Conservation (phyloP, 2,888 invertebrate genomes). For the Agelastica alni region DNA sequence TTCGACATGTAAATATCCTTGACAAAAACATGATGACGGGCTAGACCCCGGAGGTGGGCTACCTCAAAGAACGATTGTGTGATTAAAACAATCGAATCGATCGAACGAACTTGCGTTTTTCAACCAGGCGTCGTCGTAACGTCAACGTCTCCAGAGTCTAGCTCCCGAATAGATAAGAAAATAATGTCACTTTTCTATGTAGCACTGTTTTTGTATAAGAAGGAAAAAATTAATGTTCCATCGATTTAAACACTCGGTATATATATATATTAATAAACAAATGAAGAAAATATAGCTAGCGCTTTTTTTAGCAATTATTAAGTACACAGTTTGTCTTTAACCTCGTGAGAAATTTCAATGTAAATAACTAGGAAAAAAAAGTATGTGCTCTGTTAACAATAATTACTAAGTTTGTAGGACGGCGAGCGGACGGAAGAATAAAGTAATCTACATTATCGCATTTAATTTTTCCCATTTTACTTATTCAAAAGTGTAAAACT, state of each 20-base stretch:
- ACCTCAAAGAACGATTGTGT: too few species aligned
- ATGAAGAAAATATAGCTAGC: constrained; percentile 22
- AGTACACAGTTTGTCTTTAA: constrained; percentile 46
- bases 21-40: constrained; percentile 7
- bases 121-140: too few species aligned
- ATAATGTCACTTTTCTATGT: constrained; percentile 16
- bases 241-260: constrained; percentile 9
- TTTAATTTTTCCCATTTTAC: too few species aligned
- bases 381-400: constrained; percentile 44
- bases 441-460: too few species aligned
- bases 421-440: constrained; percentile 4
- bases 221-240: neutral
- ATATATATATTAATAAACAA: neutral
- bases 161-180: neutral
- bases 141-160: neutral
- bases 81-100: too few species aligned
- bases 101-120: too few species aligned
- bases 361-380: constrained; percentile 48
- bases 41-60: neutral
- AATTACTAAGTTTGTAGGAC: constrained; percentile 14
- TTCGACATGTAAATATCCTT: constrained; percentile 21
- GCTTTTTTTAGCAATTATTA: constrained; percentile 42
- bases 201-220: constrained; percentile 14
- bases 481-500: too few species aligned
- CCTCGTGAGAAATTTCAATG: constrained; percentile 43